A percentile compares a stretch with the other conserved stretches of the same genome.
Conservation (phyloP, 2,888 invertebrate genomes). For the Microctonus hyperodae region DNA sequence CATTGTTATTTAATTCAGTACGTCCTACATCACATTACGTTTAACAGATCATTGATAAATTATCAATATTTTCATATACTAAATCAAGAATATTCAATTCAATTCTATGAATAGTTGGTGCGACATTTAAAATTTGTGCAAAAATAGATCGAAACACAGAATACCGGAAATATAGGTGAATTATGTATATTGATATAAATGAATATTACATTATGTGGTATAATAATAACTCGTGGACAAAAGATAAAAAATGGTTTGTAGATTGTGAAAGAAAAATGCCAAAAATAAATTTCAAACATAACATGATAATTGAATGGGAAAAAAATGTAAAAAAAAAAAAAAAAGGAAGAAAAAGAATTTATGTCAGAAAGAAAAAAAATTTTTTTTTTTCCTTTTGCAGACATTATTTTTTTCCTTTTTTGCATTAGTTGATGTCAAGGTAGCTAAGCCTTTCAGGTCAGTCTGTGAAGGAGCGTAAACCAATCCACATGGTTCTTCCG, state of each 20-base stretch:
- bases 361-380: too few relatives aligned
- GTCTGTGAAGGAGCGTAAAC: slow-evolving; percentile 40
- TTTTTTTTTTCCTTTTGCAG: too few relatives aligned
- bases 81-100: slow-evolving; percentile 9
- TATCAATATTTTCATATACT: slow-evolving; percentile 28
- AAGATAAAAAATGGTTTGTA: slow-evolving; percentile 31
- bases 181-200: slow-evolving; percentile 30
- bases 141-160: neutral
- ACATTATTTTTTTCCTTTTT: slow-evolving; percentile 24
- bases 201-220: slow-evolving; percentile 50
- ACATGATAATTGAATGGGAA: neutral
- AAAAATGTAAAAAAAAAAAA: neutral
- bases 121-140: neutral
- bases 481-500: slow-evolving; percentile 30
- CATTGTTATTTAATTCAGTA: slow-evolving; percentile 36
- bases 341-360: neutral
- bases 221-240: slow-evolving; percentile 46
- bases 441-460: slow-evolving; percentile 33
- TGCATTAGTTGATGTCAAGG: slow-evolving; percentile 24
- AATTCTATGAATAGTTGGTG: neutral
- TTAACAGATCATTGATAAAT: slow-evolving; percentile 39
- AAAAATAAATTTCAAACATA: slow-evolving; percentile 43
- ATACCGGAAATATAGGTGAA: slow-evolving; percentile 1
- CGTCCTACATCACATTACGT: slow-evolving; percentile 35
- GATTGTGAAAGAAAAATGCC: slow-evolving; percentile 38